Evolutionary conservation across 2,113 vertebrate genomes (phyloP).

Genomic region (Spermophilus dauricus): DNA sequence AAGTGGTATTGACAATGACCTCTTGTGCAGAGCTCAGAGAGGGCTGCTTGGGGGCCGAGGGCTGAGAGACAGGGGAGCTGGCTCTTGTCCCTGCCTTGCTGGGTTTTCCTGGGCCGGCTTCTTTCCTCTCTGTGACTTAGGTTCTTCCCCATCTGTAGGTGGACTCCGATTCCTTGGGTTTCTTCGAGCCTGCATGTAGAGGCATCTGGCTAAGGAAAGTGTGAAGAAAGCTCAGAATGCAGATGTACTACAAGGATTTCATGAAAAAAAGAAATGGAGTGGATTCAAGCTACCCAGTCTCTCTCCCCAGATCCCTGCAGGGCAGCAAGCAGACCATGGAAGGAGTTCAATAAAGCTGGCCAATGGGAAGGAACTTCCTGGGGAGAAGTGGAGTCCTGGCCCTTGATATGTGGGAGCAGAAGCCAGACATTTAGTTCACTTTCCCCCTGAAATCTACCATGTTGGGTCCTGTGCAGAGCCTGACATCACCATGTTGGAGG

Average conservation of each 20-base stretch:
- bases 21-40: background rate
- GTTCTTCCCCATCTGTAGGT: background rate
- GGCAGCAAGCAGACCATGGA: background rate
- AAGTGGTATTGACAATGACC: fast-evolving
- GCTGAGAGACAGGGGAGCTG: background rate
- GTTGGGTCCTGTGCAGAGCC: background rate
- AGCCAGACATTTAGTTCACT: background rate
- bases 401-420: background rate
- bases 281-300: background rate
- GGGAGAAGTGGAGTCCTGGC: background rate
- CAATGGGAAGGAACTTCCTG: background rate
- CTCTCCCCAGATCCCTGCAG: background rate
- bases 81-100: background rate
- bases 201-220: background rate
- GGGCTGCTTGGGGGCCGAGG: background rate
- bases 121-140: background rate
- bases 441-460: background rate
- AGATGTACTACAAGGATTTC: background rate
- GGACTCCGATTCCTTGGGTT: background rate
- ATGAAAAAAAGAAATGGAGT: background rate
- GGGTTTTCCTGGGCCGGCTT: background rate
- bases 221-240: background rate
- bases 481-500: background rate
- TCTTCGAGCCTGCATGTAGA: background rate
- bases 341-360: background rate